A percentile compares a stretch with the other conserved stretches of the same genome.
Evolutionary conservation across 2,797 vertebrate species (phyloP).

Genomic region (Schizopygopsis malacanthus): DNA sequence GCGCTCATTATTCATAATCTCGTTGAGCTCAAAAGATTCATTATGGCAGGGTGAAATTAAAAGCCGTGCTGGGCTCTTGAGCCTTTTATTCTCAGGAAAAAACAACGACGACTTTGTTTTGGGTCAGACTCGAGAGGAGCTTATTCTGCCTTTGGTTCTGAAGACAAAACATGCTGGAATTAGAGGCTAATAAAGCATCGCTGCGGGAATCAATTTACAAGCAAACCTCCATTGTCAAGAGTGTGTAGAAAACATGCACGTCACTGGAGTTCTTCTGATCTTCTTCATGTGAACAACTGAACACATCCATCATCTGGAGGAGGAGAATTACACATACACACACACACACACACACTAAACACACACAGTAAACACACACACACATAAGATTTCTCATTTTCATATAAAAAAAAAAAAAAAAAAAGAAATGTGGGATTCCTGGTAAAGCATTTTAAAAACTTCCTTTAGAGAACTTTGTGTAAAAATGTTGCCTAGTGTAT

Average conservation of each 20-base stretch:
- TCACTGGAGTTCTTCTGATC: not conserved
- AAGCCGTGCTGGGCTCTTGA: not conserved
- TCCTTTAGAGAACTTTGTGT: too few species aligned
- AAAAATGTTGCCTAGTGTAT: too few species aligned
- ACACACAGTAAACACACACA: too few species aligned
- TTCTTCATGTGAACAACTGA: conserved; percentile 41
- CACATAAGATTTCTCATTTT: too few species aligned
- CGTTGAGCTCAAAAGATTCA: conserved; percentile 26
- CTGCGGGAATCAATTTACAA: not conserved
- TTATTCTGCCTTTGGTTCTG: not conserved
- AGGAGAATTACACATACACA: not conserved
- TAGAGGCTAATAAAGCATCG: not conserved
- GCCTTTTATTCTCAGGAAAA: not conserved
- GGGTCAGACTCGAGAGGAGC: not conserved
- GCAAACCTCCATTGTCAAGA: not conserved
- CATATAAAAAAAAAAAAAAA: too few species aligned
- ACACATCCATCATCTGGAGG: not conserved
- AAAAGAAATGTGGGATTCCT: too few species aligned
- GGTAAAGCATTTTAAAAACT: too few species aligned
- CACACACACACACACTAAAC: too few species aligned
- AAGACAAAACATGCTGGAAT: not conserved
- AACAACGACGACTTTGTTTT: not conserved
- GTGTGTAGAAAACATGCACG: not conserved
- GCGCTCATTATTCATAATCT: conserved; percentile 36
- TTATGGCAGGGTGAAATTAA: not conserved